Percentiles rank a stretch among this genome's conserved stretches.
Evolutionary conservation across 1,140 invertebrate species (phyloP).

Genomic region (Micrasema minimum): DNA sequence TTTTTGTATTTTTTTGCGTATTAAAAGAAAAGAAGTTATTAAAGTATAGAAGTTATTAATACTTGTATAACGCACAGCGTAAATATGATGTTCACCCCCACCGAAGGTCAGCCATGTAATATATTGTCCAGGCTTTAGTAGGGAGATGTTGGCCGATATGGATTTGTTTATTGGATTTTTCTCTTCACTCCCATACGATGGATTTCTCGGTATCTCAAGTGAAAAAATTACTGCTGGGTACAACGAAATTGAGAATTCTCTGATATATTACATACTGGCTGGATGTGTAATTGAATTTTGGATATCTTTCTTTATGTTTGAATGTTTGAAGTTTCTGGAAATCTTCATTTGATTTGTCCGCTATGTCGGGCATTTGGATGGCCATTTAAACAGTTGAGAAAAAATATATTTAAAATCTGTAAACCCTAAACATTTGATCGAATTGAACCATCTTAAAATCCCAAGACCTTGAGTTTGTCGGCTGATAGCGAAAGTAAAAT

Average conservation of each 20-base stretch:
- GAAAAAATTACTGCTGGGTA: conserved; percentile 22
- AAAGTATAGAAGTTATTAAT: no score
- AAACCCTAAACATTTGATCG: no score
- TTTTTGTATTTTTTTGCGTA: no score
- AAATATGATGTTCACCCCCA: neutral
- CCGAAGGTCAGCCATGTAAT: conserved; percentile 41
- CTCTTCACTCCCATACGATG: conserved; percentile 23
- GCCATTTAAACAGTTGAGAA: neutral
- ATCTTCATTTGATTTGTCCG: neutral
- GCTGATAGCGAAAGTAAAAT: no score
- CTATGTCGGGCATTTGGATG: neutral
- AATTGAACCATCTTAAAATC: no score
- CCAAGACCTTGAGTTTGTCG: no score
- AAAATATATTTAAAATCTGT: no score
- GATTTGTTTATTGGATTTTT: conserved; percentile 53
- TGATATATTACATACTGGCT: conserved; percentile 27
- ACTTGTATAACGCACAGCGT: no score
- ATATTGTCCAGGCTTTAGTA: conserved; percentile 33
- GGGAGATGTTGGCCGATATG: conserved; percentile 28
- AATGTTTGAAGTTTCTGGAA: conserved; percentile 17
- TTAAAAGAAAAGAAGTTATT: no score
- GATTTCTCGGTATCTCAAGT: conserved; percentile 27
- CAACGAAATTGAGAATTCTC: conserved; percentile 17
- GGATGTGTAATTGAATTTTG: conserved; percentile 22
- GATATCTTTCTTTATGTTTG: conserved; percentile 1